A percentile compares a stretch with the other conserved stretches of the same genome.
Conservation (phyloP, 2,113 vertebrate species). For the Callospermophilus lateralis region DNA sequence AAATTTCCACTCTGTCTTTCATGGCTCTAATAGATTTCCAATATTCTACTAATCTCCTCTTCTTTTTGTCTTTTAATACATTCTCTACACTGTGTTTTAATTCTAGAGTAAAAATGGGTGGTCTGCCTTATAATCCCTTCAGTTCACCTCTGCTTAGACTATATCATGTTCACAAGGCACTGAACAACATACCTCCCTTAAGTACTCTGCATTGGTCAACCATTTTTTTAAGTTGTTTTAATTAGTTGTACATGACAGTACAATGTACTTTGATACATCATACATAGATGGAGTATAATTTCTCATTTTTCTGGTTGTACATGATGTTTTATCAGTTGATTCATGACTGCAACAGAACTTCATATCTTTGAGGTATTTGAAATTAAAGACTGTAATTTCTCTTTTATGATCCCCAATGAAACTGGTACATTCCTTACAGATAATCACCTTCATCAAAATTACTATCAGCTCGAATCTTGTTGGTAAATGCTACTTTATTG, state of each 20-base stretch:
- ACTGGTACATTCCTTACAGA: not conserved
- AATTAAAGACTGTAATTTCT: slow-evolving; percentile 40
- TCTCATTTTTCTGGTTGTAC: too few species aligned
- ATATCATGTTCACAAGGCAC: not conserved
- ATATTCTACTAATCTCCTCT: not conserved
- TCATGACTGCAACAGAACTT: not conserved
- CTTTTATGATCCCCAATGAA: not conserved
- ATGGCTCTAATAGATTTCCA: not conserved
- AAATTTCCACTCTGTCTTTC: not conserved
- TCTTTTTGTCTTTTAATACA: not conserved
- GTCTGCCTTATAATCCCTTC: not conserved
- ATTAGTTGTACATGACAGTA: too few species aligned
- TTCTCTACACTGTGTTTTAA: not conserved
- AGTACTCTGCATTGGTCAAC: not conserved
- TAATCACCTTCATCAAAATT: slow-evolving; percentile 15
- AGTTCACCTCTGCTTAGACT: not conserved
- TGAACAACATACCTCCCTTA: not conserved
- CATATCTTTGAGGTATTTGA: slow-evolving; percentile 33
- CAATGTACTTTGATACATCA: too few species aligned
- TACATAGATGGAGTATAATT: too few species aligned
- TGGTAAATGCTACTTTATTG: not conserved
- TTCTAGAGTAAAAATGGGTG: not conserved
- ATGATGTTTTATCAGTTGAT: slow-evolving; percentile 9
- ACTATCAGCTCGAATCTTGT: not conserved
- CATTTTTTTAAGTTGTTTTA: not conserved